Base-by-base conservation (phyloP, 2,113 vertebrate genomes). In the Ancistrus triradiatus region DNA sequence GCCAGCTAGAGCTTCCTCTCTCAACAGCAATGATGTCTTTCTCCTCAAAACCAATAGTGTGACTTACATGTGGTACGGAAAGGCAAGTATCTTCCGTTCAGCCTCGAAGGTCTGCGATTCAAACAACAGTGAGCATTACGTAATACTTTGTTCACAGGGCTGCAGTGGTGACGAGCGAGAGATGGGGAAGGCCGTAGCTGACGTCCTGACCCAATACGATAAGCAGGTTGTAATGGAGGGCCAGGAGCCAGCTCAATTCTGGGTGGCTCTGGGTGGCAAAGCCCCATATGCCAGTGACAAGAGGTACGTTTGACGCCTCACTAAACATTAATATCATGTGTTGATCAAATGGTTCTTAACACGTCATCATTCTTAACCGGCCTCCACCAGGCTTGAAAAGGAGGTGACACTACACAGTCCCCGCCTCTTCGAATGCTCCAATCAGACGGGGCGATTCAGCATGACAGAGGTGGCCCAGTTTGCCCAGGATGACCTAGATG, bases 381-480 rank as follows among this genome's bases (percentile, higher is more conserved):
- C 37, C 0, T 0, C 57, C 55, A 55, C 35, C 76, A 95, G 93
- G 63, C 84, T 95, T 63, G 87, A 92, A 71, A 85, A 72, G 71
- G 79, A 84, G 56, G 24, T 77, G 28, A 64, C 78, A 0, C 62
- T 68, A n/a, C 85, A 92, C 69, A 81, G 79, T 21, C 90, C 93
- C 7, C 86, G 92, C 11, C 87, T 95, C 62, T 95, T 95, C 0
- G 93, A 95, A 66, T 95, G 93, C 79, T 95, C 93, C 78, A 95
- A 94, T 80, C 92, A 95, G 78, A 92, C 85, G 0, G 93, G 93
- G 0, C 77, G 78, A 1, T 95, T 95, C 73, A 81, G 81, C 68
- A 91, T 94, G 84, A 93, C 89, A 0, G 93, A 95, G 76, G 81
- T 95, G 53, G 79, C 80, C 0, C 83, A 87, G 58, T 94, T 94